Conservation (phyloP, 2,888 invertebrate species). For the Drosophila fungiperda region DNA sequence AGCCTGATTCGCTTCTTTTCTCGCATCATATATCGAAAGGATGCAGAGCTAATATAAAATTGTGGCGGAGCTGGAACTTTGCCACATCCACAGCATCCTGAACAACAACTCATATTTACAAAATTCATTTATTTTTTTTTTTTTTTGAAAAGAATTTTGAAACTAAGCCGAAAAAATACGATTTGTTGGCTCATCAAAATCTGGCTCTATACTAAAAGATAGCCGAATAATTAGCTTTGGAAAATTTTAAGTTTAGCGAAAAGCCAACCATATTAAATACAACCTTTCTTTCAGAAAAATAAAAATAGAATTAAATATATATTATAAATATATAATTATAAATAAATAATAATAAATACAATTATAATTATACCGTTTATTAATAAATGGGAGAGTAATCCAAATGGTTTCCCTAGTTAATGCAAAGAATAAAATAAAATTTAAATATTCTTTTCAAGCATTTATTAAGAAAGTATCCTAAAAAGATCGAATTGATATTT, state of each 20-base stretch:
- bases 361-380: background rate
- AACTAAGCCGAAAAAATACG: background rate
- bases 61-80: slow-evolving; percentile 8
- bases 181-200: background rate
- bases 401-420: no score
- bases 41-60: slow-evolving; percentile 2
- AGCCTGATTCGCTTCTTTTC: background rate
- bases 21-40: background rate
- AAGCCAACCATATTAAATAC: no score
- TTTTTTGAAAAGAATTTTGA: background rate
- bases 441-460: background rate
- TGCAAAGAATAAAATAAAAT: background rate
- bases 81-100: background rate
- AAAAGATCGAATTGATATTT: background rate
- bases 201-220: background rate
- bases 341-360: background rate
- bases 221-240: no score
- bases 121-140: background rate
- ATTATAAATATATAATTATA: rapidly evolving
- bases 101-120: background rate
- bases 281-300: background rate
- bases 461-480: slow-evolving; percentile 2
- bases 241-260: background rate
- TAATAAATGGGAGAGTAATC: background rate
- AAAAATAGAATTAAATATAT: background rate